These are phyloP conservation scores for Gonatopus flavifemur DNA, from an alignment of 1,140 invertebrate genomes.

Conservation along the genomic window DNA sequence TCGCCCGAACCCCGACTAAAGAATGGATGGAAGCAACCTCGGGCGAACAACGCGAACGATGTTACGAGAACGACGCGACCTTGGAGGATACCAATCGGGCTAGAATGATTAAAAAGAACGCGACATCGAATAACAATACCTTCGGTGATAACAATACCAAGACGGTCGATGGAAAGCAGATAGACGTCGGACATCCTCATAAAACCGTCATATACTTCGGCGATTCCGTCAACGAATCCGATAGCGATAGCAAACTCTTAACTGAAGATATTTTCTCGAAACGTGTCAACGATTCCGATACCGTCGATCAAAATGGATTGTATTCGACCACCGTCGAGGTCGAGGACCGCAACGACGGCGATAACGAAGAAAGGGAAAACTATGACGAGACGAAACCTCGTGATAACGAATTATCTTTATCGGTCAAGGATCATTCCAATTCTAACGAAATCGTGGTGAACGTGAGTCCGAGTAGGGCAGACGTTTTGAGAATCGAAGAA, in stretches of 20 bases:
- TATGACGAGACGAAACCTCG: slow-evolving; percentile 4
- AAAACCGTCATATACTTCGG: slow-evolving; percentile 73
- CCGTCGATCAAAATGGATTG: no score
- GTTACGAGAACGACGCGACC: slow-evolving; percentile 50
- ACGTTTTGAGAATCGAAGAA: slow-evolving; percentile 49
- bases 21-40: slow-evolving; percentile 62
- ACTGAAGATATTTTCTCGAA: neutral
- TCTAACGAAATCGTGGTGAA: slow-evolving; percentile 57
- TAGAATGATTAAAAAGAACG: no score
- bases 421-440: slow-evolving; percentile 26
- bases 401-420: slow-evolving; percentile 4
- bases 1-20: slow-evolving; percentile 50
- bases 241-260: neutral
- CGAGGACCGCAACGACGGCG: slow-evolving; percentile 34
- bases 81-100: slow-evolving; percentile 33
- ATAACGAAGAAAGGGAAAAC: slow-evolving; percentile 38
- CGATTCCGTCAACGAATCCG: slow-evolving; percentile 38
- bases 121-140: no score
- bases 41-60: slow-evolving; percentile 54
- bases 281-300: slow-evolving; percentile 51
- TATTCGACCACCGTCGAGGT: neutral
- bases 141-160: no score
- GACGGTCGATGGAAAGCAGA: no score
- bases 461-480: slow-evolving; percentile 55
- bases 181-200: no score